Percentiles rank a stretch among this genome's conserved stretches.
These are phyloP conservation scores for Galleria mellonella DNA, from an alignment of 1,140 invertebrate genomes.

Conservation along the genomic window DNA sequence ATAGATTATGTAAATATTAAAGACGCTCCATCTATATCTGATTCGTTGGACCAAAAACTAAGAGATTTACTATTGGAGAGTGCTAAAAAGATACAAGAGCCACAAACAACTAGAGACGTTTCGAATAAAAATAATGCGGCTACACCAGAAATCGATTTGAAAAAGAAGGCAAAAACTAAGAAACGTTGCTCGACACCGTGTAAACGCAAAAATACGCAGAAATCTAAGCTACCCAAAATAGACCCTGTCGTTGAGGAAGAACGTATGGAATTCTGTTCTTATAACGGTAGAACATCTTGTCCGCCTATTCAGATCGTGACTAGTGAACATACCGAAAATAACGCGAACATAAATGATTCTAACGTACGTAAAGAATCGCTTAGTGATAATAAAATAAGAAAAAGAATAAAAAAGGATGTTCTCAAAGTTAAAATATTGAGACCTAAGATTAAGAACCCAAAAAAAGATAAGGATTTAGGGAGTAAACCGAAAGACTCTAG, in stretches of 20 bases:
- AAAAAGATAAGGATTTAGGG: conserved; percentile 7
- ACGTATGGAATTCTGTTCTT: conserved; percentile 37
- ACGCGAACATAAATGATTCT: conserved; percentile 8
- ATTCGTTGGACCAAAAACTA: conserved; percentile 39
- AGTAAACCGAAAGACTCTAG: conserved; percentile 7
- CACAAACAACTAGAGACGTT: conserved; percentile 3
- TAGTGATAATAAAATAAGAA: conserved; percentile 11
- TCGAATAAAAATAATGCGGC: conserved; percentile 13
- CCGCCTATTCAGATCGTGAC: conserved; percentile 26
- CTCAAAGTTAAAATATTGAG: conserved; percentile 62
- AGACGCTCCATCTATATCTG: conserved; percentile 29
- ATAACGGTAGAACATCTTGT: conserved; percentile 33
- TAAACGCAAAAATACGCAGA: conserved; percentile 33
- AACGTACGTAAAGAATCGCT: not conserved
- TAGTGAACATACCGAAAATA: conserved; percentile 2
- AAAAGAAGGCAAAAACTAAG: conserved; percentile 25
- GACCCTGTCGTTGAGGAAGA: conserved; percentile 39
- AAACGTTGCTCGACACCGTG: conserved; percentile 57
- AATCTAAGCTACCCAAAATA: conserved; percentile 15
- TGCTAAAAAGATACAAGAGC: conserved; percentile 32
- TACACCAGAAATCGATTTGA: conserved; percentile 10
- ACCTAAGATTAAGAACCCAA: conserved; percentile 24
- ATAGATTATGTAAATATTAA: conserved; percentile 30
- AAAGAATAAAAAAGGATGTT: conserved; percentile 42
- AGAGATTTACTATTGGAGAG: conserved; percentile 47